These are phyloP conservation scores for Leucopsar rothschildi DNA, from an alignment of 2,113 vertebrate species.

Conservation along the genomic window DNA sequence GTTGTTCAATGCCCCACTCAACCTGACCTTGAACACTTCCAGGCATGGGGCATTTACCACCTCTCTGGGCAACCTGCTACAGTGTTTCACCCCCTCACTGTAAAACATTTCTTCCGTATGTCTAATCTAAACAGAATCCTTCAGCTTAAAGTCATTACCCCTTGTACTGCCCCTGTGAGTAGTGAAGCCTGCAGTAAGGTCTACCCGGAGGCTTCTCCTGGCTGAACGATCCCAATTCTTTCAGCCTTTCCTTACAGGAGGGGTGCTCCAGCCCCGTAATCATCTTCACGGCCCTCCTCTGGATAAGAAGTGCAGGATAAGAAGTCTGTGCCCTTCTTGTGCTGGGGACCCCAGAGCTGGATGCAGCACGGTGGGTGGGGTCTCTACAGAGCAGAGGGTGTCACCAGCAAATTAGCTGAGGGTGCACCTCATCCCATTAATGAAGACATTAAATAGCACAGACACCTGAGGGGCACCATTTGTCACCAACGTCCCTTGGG, in stretches of 20 bases:
- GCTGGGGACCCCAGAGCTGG: background rate
- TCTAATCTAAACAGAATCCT: background rate
- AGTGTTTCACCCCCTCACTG: background rate
- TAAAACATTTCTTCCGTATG: background rate
- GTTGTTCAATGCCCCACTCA: background rate
- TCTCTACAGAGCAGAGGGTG: background rate
- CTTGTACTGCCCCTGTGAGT: background rate
- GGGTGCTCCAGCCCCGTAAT: background rate
- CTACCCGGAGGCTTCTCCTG: background rate
- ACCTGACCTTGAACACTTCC: background rate
- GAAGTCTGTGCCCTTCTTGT: background rate
- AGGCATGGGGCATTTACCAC: background rate
- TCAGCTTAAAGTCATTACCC: background rate
- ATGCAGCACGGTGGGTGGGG: background rate
- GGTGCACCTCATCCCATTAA: background rate
- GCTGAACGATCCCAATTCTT: background rate
- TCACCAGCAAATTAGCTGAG: background rate
- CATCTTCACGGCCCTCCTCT: background rate
- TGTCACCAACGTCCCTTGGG: background rate
- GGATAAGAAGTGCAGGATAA: background rate
- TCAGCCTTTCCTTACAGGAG: background rate
- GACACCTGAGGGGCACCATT: background rate
- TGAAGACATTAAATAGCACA: background rate
- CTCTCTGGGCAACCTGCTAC: background rate
- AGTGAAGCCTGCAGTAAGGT: background rate